These are phyloP conservation scores for Alca torda DNA, from an alignment of 2,797 vertebrate species.

Conservation along the genomic window DNA sequence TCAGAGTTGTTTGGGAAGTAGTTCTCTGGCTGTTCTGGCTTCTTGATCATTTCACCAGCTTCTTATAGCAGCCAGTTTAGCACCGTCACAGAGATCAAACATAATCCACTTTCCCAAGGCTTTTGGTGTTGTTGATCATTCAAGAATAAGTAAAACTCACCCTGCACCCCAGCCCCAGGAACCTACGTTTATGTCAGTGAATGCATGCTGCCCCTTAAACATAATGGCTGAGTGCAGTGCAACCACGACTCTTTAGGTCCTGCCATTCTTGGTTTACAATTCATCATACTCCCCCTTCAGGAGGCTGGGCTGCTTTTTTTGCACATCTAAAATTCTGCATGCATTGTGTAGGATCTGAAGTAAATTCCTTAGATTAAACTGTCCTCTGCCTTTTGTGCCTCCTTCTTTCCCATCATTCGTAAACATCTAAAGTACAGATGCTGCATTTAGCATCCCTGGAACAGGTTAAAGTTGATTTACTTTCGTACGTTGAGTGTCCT, in stretches of 20 bases:
- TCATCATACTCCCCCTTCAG: not conserved
- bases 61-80: not conserved
- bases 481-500: not conserved
- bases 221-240: not conserved
- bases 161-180: not conserved
- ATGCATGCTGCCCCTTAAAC: not conserved
- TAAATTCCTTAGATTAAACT: not conserved
- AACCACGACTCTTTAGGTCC: not conserved
- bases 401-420: not conserved
- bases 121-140: not conserved
- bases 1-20: not conserved
- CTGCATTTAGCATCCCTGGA: not conserved
- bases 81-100: not conserved
- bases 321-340: not conserved
- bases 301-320: not conserved
- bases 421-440: not conserved
- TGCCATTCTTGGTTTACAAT: not conserved
- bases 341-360: not conserved
- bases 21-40: not conserved
- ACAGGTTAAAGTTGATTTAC: not conserved
- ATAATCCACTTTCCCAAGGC: not conserved
- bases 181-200: not conserved
- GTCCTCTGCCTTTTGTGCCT: not conserved
- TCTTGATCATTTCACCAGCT: not conserved
- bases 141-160: not conserved